Base-by-base conservation (phyloP, 2,113 vertebrate species). In the Gasterosteus aculeatus region DNA sequence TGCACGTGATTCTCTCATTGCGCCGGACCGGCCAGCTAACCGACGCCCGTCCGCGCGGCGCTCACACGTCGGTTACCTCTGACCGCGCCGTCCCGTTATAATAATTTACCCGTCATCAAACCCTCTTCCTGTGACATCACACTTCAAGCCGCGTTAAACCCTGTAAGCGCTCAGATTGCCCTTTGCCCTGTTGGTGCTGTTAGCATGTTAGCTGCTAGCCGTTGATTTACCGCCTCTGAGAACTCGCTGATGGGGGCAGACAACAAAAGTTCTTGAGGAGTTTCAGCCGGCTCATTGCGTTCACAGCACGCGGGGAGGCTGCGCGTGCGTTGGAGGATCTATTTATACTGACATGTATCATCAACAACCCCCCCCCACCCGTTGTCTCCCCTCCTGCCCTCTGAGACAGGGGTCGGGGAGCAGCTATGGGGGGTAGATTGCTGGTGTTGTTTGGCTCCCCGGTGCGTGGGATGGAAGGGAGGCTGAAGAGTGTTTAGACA, bases 401-500 rank as follows among this genome's bases (percentile, higher is more conserved):
- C 12, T 14, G 39, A 69, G 53, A 26, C 1, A 15, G 56, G 18
- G 35, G 54, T 54, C 57, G 47, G n/a, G 49, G 70, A 53, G 49
- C 51, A 9, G 65, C 66, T 26, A 75, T 42, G 49, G 85, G 88
- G 83, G 85, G 80, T 35, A 22, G 62, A 63, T 78, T 69, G 58
- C 75, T 71, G 77, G 61, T 77, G 80, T 80, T 73, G 73, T 84
- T 89, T 91, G 64, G 83, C 85, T 90, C 73, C 66, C 56, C 51
- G 41, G 78, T 89, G 83, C 69, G 80, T 85, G 80, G 85, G 88
- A 90, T 81, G 84, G 72, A 85, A 65, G 79, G 78, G 89, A 88
- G 76, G 81, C 87, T 33, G 83, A 87, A 56, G 79, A 87, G 84
- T 94, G 93, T 95, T 95, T 95, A 93, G 91, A 92, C 80, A 92